Evolutionary conservation across 2,888 invertebrate species (phyloP), one percentile per base, ranked within the genome.

Genomic region (Ceriagrion tenellum): DNA sequence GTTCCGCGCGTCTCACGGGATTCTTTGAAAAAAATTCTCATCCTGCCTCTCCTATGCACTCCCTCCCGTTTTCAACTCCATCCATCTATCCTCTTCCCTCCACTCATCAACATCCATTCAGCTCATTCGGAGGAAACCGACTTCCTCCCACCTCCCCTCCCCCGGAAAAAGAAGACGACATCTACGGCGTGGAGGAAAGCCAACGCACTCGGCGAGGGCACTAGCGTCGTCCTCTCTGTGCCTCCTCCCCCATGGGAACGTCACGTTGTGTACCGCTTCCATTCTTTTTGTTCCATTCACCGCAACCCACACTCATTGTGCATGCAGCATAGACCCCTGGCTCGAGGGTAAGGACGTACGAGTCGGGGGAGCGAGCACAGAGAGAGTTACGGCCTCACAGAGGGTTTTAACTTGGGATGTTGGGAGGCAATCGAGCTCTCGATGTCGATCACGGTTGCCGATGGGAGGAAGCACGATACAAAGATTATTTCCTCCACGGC

Each of bases 101-200:
- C 88, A 47, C 47, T 10, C 89, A 35, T 55, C 89, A 16, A n/a
- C n/a, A n/a, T n/a, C 35, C 55, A 26, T 35, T 47, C n/a, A 93
- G 93, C 93, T 93, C 93, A 69, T 93, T 93, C 93, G 74, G 47
- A 93, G 55, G 93, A 93, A 93, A 74, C 59, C 3, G 13, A 59
- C 59, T 20, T 12, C 35, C n/a, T 4, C 63, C 35, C 47, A 47
- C 74, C 93, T 81, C 69, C n/a, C 69, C 59, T 18, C 35, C 69
- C n/a, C 69, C 59, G 0, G 69, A 63, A 63, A 63, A 55, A 47
- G 47, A 23, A 47, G 55, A 40, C 63, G 63, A 91, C 91, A 26
- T 63, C 69, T 0, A 12, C 63, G 69, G 35, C 47, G 56, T 16
- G 35, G 40, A 93, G 93, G 74, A 93, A 93, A 30, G 93, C 69